Conservation (phyloP, 1,140 invertebrate genomes). For the Odontomachus brunneus region DNA sequence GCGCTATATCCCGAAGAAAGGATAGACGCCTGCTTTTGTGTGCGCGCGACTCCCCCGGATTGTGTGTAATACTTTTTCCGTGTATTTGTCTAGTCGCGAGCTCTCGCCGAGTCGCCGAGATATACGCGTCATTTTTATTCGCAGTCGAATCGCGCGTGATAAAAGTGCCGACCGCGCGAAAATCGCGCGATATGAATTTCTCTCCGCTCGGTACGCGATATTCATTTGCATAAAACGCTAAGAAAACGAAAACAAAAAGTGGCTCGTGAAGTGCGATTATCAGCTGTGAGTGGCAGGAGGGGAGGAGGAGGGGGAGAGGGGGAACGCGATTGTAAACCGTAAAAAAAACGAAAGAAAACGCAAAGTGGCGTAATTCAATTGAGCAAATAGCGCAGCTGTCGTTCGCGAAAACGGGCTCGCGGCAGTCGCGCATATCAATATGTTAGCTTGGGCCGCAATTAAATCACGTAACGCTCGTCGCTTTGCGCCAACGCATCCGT, state of each 20-base stretch:
- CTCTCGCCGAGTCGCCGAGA: background rate
- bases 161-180: constrained; percentile 3
- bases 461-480: background rate
- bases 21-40: constrained; percentile 29
- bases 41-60: constrained; percentile 20
- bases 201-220: background rate
- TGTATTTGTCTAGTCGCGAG: constrained; percentile 38
- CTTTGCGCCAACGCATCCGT: background rate
- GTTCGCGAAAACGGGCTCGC: background rate
- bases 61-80: constrained; percentile 5
- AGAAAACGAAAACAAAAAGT: no score
- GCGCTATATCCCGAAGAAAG: constrained; percentile 19
- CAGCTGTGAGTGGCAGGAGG: background rate
- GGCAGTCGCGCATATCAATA: background rate
- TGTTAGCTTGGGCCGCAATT: background rate
- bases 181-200: background rate
- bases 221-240: constrained; percentile 18
- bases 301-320: no score
- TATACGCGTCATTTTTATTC: constrained; percentile 13
- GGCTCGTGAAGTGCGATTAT: no score
- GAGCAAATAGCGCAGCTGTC: background rate
- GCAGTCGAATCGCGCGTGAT: constrained; percentile 1
- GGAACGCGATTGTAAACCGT: background rate
- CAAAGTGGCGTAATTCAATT: background rate
- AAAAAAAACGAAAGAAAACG: background rate